Base-by-base conservation (phyloP, 2,797 vertebrate species). In the Tamandua tetradactyla region DNA sequence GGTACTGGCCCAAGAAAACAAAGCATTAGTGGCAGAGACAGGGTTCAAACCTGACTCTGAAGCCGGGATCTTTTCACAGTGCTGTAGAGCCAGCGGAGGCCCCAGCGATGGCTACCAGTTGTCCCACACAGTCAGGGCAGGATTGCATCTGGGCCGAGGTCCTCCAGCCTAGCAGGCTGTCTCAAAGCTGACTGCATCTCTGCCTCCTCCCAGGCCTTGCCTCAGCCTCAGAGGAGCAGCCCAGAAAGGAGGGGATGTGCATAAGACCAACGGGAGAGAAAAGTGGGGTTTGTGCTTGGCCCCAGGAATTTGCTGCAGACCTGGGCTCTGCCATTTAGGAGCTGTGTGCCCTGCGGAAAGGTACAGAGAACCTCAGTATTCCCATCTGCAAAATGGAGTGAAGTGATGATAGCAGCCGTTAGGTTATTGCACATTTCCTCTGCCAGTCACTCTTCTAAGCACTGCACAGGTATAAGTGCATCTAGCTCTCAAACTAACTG, bases 1-100 rank as follows among this genome's bases (percentile, higher is more conserved):
- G 25, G 9, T 30, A 40, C 57, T 78, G 3, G 18, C n/a, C n/a
- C 82, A 92, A 90, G 68, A 62, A 79, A 35, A n/a, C 20, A 2
- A 37, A 15, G 23, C 20, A 2, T 22, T 6, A 87, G 61, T 1
- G 0, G 35, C n/a, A 40, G 42, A 75, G 52, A 10, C 0, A n/a
- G 80, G 81, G 57, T 84, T 79, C 59, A 75, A 90, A 59, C 7
- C 74, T 10, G n/a, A 62, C 37, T 84, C 47, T 75, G 22, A 13
- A 72, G 20, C 13, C 27, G 7, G 15, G 9, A 17, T 82, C 68
- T 47, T 64, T 35, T 52, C 27, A 22, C 20, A 6, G 1, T 9
- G 5, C 11, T 0, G 5, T 32, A 42, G 25, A 44, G 42, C 75
- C 55, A 84, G 88, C 37, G 83, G 81, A 32, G 27, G 35, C 35